These are phyloP conservation scores for Caenorhabditis auriculariae DNA, from an alignment of 2,888 invertebrate species.

Conservation along the genomic window DNA sequence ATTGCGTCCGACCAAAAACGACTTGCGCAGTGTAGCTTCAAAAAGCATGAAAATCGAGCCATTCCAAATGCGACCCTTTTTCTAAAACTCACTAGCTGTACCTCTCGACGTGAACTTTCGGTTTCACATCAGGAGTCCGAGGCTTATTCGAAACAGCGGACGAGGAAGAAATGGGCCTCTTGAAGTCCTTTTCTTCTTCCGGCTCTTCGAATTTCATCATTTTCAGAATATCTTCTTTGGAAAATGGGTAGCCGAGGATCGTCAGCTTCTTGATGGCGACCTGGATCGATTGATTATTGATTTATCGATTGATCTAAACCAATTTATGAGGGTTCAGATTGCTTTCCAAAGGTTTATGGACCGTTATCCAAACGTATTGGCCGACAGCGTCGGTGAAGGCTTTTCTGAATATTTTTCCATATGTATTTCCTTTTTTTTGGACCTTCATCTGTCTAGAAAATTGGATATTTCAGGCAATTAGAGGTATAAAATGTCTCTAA, in stretches of 20 bases:
- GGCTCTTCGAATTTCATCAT: constrained; percentile 7
- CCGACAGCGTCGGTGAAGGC: constrained; percentile 50
- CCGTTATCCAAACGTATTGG: constrained; percentile 51
- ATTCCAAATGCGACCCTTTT: too few relatives aligned
- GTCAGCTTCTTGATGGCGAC: constrained; percentile 30
- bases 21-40: too few relatives aligned
- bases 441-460: too few relatives aligned
- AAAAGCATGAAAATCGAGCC: too few relatives aligned
- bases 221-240: constrained; percentile 13
- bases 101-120: constrained; percentile 12
- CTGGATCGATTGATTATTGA: neutral
- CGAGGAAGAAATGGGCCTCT: too few relatives aligned
- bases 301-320: constrained; percentile 8
- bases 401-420: constrained; percentile 20
- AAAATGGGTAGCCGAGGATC: constrained; percentile 33
- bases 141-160: too few relatives aligned
- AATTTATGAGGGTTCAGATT: constrained; percentile 28
- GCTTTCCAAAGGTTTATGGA: constrained; percentile 39
- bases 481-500: too few relatives aligned
- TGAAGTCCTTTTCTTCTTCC: too few relatives aligned
- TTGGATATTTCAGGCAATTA: too few relatives aligned
- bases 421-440: neutral
- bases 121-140: neutral
- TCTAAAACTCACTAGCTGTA: constrained; percentile 31
- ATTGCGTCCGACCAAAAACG: too few relatives aligned